phyloP scores from a whole-genome alignment of 1,140 invertebrate species.

The Drosophila serrata region DNA sequence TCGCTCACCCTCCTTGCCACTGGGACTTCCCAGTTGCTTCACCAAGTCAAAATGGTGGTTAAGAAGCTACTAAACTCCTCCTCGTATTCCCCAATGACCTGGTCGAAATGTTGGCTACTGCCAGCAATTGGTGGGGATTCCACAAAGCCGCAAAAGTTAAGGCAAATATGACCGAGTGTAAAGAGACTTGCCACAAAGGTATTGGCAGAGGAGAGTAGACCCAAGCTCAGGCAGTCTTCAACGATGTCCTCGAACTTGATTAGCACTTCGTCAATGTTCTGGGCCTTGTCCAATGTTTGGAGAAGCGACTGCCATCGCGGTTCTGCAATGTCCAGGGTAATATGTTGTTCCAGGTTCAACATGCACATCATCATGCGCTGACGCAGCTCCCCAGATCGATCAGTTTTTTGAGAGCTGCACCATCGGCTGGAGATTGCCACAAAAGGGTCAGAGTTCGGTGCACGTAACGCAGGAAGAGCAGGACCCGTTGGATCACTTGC shows the following conservation, averaged over 20 bases:
- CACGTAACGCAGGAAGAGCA: constrained; percentile 59
- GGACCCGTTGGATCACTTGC: constrained; percentile 59
- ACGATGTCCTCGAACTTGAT: constrained; percentile 34
- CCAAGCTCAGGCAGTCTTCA: constrained; percentile 27
- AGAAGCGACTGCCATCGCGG: constrained; percentile 44
- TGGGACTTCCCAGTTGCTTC: constrained; percentile 19
- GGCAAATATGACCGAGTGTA: constrained; percentile 60
- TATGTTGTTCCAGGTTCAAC: constrained; percentile 57
- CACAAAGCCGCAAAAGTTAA: constrained; percentile 53
- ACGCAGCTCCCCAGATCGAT: not conserved
- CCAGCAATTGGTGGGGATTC: constrained; percentile 1
- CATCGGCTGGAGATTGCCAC: constrained; percentile 11
- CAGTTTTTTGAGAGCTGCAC: not conserved
- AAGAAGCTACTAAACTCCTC: constrained; percentile 48
- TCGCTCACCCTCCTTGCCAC: constrained; percentile 14
- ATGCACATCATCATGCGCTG: constrained; percentile 47
- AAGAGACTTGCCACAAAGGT: constrained; percentile 52
- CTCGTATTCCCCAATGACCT: constrained; percentile 29
- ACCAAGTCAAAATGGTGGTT: constrained; percentile 44
- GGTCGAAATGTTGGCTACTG: constrained; percentile 2
- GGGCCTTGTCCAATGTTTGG: constrained; percentile 2
- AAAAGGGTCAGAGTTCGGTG: constrained; percentile 22
- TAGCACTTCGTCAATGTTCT: constrained; percentile 48
- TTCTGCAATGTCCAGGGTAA: constrained; percentile 45
- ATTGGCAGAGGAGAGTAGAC: constrained; percentile 31